phyloP scores from a whole-genome alignment of 1,140 invertebrate genomes.

The Teleopsis dalmanni region DNA sequence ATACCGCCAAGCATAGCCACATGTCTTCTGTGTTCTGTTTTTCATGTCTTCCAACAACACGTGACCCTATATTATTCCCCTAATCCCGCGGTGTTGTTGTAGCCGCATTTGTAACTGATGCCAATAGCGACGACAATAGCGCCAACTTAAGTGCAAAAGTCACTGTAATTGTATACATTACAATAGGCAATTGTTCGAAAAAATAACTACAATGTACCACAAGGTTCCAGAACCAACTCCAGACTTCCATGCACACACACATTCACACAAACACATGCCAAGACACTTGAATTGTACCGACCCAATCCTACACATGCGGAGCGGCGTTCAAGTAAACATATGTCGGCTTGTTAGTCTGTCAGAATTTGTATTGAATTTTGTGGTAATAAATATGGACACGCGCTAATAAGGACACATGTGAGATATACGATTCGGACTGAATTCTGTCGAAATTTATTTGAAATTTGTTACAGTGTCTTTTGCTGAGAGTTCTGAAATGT shows the following conservation, averaged over 20 bases:
- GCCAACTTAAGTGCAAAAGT: slow-evolving; percentile 6
- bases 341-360: too few relatives aligned
- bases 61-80: too few relatives aligned
- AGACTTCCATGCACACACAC: neutral
- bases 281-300: neutral
- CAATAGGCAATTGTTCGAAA: slow-evolving; percentile 1
- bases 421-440: slow-evolving; percentile 13
- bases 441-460: too few relatives aligned
- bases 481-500: too few relatives aligned
- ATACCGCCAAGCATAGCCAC: too few relatives aligned
- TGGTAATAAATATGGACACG: slow-evolving; percentile 10
- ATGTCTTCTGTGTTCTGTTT: too few relatives aligned
- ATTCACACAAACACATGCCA: neutral
- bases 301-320: neutral
- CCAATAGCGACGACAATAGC: neutral
- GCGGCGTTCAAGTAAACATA: slow-evolving; percentile 5
- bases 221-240: neutral
- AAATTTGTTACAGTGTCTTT: too few relatives aligned
- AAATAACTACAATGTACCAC: too few relatives aligned
- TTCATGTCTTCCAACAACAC: too few relatives aligned
- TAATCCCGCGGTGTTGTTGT: too few relatives aligned
- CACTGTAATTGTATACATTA: slow-evolving; percentile 1
- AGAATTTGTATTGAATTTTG: slow-evolving; percentile 5
- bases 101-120: too few relatives aligned
- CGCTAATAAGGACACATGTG: slow-evolving; percentile 9